Evolutionary conservation across 1,140 invertebrate species (phyloP).

Genomic region (Dendroctonus ponderosae): DNA sequence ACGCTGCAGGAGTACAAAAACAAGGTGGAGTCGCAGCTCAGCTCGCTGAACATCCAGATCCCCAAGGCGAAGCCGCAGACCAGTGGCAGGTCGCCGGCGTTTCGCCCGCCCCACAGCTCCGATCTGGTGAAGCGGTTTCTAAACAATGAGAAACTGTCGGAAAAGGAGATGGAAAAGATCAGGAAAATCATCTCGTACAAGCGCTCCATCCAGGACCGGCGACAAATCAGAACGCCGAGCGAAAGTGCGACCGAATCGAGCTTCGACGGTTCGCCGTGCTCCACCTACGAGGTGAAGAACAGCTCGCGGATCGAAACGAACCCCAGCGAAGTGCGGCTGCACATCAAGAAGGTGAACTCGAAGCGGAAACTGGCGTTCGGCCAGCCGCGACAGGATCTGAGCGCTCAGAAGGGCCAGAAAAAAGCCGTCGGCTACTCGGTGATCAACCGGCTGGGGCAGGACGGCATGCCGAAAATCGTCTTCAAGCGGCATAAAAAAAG

Average conservation of each 20-base stretch:
- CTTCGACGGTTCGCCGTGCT: not conserved
- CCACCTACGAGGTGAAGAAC: conserved; percentile 26
- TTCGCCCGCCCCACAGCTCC: conserved; percentile 21
- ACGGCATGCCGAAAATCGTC: conserved; percentile 43
- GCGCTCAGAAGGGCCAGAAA: not conserved
- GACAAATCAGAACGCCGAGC: conserved; percentile 23
- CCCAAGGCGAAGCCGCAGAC: conserved; percentile 30
- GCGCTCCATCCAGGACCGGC: conserved; percentile 37
- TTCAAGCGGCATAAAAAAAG: conserved; percentile 38
- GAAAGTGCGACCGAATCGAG: conserved; percentile 5
- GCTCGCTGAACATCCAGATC: conserved; percentile 42
- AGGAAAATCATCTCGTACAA: conserved; percentile 44
- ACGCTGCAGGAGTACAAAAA: conserved; percentile 42
- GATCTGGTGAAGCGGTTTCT: conserved; percentile 41
- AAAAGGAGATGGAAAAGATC: conserved; percentile 41
- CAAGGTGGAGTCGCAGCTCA: conserved; percentile 41
- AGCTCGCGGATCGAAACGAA: conserved; percentile 12
- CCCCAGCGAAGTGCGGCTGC: conserved; percentile 34
- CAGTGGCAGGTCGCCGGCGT: not conserved
- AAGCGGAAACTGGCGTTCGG: conserved; percentile 33
- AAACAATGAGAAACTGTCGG: conserved; percentile 37
- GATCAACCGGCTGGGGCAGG: conserved; percentile 30
- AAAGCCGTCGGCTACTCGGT: conserved; percentile 38
- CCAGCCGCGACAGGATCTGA: conserved; percentile 12
- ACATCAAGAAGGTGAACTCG: conserved; percentile 36